phyloP scores from a whole-genome alignment of 2,888 invertebrate species.

The Campopleginae sp. region DNA sequence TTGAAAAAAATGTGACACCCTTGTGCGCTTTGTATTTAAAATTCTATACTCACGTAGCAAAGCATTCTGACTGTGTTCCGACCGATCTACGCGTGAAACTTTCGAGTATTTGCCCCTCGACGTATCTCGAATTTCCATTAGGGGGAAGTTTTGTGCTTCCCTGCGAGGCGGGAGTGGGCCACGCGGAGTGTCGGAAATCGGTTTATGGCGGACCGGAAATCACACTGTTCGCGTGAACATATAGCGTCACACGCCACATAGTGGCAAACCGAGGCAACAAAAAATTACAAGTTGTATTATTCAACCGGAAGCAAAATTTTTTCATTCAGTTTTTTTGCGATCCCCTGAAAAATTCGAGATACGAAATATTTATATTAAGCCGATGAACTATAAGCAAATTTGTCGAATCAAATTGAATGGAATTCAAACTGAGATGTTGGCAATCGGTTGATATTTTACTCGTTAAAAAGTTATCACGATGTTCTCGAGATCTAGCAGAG shows the following conservation, averaged over 20 bases:
- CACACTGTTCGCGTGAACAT: slow-evolving; percentile 21
- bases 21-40: background rate
- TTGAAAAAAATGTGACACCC: background rate
- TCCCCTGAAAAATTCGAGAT: background rate
- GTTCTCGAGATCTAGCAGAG: background rate
- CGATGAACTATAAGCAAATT: background rate
- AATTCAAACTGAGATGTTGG: background rate
- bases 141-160: slow-evolving; percentile 12
- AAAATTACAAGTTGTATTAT: slow-evolving; percentile 1
- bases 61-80: slow-evolving; percentile 69
- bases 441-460: background rate
- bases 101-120: slow-evolving; percentile 34
- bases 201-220: slow-evolving; percentile 34
- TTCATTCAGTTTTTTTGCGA: background rate
- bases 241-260: slow-evolving; percentile 6
- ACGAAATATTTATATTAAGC: background rate
- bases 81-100: slow-evolving; percentile 6
- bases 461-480: background rate
- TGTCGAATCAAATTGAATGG: background rate
- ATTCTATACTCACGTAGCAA: slow-evolving; percentile 74
- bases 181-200: slow-evolving; percentile 1
- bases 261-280: background rate
- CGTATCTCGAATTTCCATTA: slow-evolving; percentile 60
- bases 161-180: background rate
- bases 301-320: background rate